These are phyloP conservation scores for Cosmopolites sordidus DNA, from an alignment of 2,888 invertebrate genomes.

Conservation along the genomic window DNA sequence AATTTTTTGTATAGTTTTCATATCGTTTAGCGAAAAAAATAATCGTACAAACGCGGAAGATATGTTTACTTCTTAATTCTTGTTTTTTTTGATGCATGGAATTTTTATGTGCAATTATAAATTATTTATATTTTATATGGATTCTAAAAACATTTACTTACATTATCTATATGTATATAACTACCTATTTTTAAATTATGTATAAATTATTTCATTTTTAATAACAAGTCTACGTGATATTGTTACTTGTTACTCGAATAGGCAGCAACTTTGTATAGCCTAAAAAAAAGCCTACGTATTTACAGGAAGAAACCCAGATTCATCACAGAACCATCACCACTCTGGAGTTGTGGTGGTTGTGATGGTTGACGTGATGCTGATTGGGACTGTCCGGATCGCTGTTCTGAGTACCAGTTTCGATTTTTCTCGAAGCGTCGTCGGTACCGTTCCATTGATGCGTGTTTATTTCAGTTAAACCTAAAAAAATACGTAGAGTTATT, in stretches of 20 bases:
- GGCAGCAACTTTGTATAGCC: no score
- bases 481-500: no score
- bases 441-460: conserved; percentile 42
- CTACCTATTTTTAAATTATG: conserved; percentile 20
- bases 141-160: conserved; percentile 11
- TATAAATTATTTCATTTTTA: conserved; percentile 9
- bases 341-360: conserved; percentile 47
- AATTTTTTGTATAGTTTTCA: conserved; percentile 18
- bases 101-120: conserved; percentile 18
- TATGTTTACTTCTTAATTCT: conserved; percentile 18
- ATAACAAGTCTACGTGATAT: neutral
- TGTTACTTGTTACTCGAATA: neutral
- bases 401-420: conserved; percentile 36
- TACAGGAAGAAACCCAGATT: conserved; percentile 34
- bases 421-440: conserved; percentile 37
- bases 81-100: conserved; percentile 12
- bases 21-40: conserved; percentile 8
- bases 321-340: conserved; percentile 52
- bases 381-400: conserved; percentile 45
- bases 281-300: conserved; percentile 8
- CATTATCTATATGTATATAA: conserved; percentile 9
- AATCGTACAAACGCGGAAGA: conserved; percentile 19
- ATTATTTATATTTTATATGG: neutral
- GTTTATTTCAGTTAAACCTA: conserved; percentile 41
- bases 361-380: conserved; percentile 43